Percentiles rank a stretch among this genome's conserved stretches.
phyloP scores from a whole-genome alignment of 2,113 vertebrate genomes.

The Enhydra lutris region DNA sequence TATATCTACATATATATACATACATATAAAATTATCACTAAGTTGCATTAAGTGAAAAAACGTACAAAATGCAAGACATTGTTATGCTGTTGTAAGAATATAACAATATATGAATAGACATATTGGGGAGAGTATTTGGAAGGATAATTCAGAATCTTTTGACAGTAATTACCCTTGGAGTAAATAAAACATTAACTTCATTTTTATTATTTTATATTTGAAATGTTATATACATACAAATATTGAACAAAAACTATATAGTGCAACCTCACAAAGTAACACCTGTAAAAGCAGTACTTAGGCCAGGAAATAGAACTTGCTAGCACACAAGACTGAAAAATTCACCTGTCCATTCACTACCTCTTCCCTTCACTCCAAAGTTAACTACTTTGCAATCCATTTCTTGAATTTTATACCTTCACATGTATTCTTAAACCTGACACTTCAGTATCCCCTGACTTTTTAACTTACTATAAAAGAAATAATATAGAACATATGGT shows the following conservation, averaged over 20 bases:
- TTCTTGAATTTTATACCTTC: not conserved
- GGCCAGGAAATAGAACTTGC: not conserved
- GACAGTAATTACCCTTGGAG: not conserved
- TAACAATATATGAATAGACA: not conserved
- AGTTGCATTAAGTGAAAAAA: not conserved
- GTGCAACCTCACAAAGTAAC: not conserved
- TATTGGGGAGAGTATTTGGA: not conserved
- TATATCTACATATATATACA: not conserved
- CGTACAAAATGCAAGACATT: not conserved
- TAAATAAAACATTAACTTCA: not conserved
- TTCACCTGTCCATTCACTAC: not conserved
- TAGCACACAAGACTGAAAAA: not conserved
- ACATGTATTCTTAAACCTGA: not conserved
- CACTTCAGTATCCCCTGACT: not conserved
- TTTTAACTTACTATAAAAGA: not conserved
- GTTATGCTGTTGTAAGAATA: not conserved
- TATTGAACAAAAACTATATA: not conserved
- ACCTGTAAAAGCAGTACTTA: not conserved
- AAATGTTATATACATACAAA: not conserved
- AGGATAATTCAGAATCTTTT: not conserved
- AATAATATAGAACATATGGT: not conserved
- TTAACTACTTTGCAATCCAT: not conserved
- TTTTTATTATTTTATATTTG: not conserved
- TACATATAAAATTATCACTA: not conserved
- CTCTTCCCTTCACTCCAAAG: not conserved